Evolutionary conservation across 2,888 invertebrate genomes (phyloP).

Genomic region (Caenorhabditis doughertyi): DNA sequence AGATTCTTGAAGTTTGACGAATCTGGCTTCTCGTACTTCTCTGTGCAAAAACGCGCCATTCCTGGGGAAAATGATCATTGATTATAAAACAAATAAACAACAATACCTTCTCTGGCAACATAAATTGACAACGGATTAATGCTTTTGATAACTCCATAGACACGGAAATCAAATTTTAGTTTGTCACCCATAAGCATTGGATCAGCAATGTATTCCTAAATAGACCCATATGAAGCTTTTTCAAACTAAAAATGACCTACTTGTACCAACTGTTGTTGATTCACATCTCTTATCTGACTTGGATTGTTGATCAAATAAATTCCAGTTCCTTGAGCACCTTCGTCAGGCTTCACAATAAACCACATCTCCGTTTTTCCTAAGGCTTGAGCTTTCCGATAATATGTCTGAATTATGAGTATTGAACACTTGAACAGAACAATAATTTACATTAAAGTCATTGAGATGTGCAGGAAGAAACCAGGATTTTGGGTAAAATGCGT

Average conservation of each 20-base stretch:
- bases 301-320: slow-evolving; percentile 84
- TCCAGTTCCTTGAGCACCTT: slow-evolving; percentile 84
- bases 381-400: slow-evolving; percentile 24
- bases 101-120: slow-evolving; percentile 82
- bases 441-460: slow-evolving; percentile 71
- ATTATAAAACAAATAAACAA: slow-evolving; percentile 17
- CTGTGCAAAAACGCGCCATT: slow-evolving; percentile 85
- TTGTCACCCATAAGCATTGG: slow-evolving; percentile 83
- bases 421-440: too few species aligned
- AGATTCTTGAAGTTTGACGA: slow-evolving; percentile 84
- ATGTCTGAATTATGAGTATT: slow-evolving; percentile 23
- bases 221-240: background rate
- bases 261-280: slow-evolving; percentile 79
- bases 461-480: slow-evolving; percentile 85
- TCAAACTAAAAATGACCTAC: slow-evolving; percentile 26
- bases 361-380: slow-evolving; percentile 73
- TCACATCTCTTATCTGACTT: slow-evolving; percentile 82
- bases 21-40: slow-evolving; percentile 84
- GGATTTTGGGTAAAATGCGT: slow-evolving; percentile 84
- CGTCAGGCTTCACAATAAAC: slow-evolving; percentile 85
- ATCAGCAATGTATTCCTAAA: slow-evolving; percentile 84
- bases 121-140: slow-evolving; percentile 84
- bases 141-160: slow-evolving; percentile 84
- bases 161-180: slow-evolving; percentile 84
- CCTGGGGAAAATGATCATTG: too few species aligned